phyloP scores from a whole-genome alignment of 2,888 invertebrate species.

The Philereme transversata region DNA sequence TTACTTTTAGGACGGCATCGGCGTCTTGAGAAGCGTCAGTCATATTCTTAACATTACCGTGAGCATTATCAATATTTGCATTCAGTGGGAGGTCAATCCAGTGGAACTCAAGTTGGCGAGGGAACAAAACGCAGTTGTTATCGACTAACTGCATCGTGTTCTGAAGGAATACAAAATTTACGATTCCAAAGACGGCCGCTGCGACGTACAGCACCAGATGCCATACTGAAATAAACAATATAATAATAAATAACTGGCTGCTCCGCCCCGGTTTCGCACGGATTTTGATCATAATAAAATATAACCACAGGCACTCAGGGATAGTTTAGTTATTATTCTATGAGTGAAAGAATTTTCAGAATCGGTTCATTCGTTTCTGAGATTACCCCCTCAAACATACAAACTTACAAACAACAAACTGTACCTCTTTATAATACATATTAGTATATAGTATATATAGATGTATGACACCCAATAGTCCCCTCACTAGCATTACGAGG shows the following conservation, averaged over 20 bases:
- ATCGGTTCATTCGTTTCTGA: too few relatives aligned
- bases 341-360: too few relatives aligned
- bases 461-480: too few relatives aligned
- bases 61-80: slow-evolving; percentile 43
- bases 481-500: too few relatives aligned
- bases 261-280: too few relatives aligned
- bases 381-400: too few relatives aligned
- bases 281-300: too few relatives aligned
- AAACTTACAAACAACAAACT: too few relatives aligned
- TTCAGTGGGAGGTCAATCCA: slow-evolving; percentile 47
- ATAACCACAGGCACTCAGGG: too few relatives aligned
- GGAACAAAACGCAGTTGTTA: slow-evolving; percentile 64
- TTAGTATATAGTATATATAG: too few relatives aligned
- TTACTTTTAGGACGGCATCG: slow-evolving; percentile 30
- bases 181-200: slow-evolving; percentile 66
- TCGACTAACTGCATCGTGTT: slow-evolving; percentile 65
- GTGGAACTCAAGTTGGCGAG: slow-evolving; percentile 61
- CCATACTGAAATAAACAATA: slow-evolving; percentile 62
- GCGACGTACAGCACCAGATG: slow-evolving; percentile 64
- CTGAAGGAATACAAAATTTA: slow-evolving; percentile 70
- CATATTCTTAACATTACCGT: slow-evolving; percentile 37
- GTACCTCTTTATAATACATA: too few relatives aligned
- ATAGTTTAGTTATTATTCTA: too few relatives aligned
- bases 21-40: slow-evolving; percentile 45
- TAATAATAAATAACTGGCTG: neutral